These are phyloP conservation scores for Riparia riparia DNA, from an alignment of 2,113 vertebrate species.

Conservation along the genomic window DNA sequence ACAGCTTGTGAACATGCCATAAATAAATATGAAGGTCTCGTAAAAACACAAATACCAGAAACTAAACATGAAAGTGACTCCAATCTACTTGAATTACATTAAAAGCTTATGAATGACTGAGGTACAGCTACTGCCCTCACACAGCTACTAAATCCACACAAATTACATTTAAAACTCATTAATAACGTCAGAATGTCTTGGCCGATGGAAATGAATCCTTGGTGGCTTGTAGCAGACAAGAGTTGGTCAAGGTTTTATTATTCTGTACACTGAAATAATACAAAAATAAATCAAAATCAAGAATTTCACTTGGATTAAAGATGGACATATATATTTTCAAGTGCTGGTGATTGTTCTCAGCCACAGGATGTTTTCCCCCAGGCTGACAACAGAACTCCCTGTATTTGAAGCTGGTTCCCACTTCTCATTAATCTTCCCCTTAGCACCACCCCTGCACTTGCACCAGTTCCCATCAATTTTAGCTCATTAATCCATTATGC, in stretches of 20 bases:
- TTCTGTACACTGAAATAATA: background rate
- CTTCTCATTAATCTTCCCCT: background rate
- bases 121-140: background rate
- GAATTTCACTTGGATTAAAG: background rate
- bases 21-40: slow-evolving; percentile 33
- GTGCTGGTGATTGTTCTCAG: background rate
- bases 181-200: background rate
- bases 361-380: background rate
- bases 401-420: background rate
- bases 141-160: background rate
- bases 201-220: background rate
- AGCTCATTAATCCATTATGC: background rate
- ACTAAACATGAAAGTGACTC: slow-evolving; percentile 39
- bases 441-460: background rate
- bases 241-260: background rate
- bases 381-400: background rate
- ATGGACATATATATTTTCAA: background rate
- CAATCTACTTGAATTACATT: slow-evolving; percentile 16
- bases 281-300: background rate
- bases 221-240: background rate
- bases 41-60: slow-evolving; percentile 47
- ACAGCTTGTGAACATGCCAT: slow-evolving; percentile 30
- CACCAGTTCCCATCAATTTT: background rate
- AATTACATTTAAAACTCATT: background rate
- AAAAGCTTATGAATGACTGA: slow-evolving; percentile 10